phyloP scores from a whole-genome alignment of 2,888 invertebrate genomes.

The Cerastis leucographa region DNA sequence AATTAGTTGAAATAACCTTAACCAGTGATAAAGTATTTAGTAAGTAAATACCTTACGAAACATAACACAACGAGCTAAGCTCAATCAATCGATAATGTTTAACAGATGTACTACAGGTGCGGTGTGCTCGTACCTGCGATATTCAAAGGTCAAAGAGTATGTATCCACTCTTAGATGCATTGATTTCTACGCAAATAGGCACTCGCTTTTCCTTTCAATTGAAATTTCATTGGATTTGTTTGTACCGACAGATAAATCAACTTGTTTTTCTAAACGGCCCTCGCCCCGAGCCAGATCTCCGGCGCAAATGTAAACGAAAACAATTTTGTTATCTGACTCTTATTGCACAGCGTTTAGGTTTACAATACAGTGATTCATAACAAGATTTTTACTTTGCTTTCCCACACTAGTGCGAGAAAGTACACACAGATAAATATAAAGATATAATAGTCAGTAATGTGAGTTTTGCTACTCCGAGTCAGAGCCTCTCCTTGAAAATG shows the following conservation, averaged over 20 bases:
- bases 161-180: neutral
- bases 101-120: neutral
- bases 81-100: slow-evolving; percentile 29
- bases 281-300: slow-evolving; percentile 31
- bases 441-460: neutral
- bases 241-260: slow-evolving; percentile 41
- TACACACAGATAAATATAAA: neutral
- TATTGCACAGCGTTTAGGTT: slow-evolving; percentile 5
- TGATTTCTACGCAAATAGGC: slow-evolving; percentile 2
- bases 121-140: slow-evolving; percentile 8
- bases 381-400: slow-evolving; percentile 4
- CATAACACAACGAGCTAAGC: slow-evolving; percentile 1
- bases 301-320: slow-evolving; percentile 45
- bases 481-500: neutral
- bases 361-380: neutral
- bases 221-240: slow-evolving; percentile 15
- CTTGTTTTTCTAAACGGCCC: slow-evolving; percentile 31
- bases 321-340: slow-evolving; percentile 17
- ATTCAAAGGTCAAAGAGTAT: slow-evolving; percentile 54
- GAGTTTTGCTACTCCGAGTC: neutral
- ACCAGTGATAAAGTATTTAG: neutral
- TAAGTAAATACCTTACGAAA: neutral
- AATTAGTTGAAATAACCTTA: slow-evolving; percentile 2
- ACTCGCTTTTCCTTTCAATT: slow-evolving; percentile 7
- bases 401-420: neutral